phyloP scores from a whole-genome alignment of 2,113 vertebrate genomes.

The Mus spicilegus region DNA sequence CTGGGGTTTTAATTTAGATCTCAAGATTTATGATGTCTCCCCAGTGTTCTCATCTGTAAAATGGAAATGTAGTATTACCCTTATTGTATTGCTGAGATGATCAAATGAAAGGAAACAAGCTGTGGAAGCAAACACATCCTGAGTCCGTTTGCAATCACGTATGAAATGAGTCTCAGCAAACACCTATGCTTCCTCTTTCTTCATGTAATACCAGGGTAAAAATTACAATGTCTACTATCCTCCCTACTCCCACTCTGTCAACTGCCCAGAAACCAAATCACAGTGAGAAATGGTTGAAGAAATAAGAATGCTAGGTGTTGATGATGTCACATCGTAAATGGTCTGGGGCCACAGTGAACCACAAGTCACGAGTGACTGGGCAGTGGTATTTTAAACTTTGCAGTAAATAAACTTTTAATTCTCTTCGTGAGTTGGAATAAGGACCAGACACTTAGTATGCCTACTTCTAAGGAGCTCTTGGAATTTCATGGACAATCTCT shows the following conservation, averaged over 20 bases:
- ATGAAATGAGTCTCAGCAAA: constrained; percentile 22
- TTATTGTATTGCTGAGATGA: neutral
- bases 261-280: neutral
- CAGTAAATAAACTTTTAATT: constrained; percentile 20
- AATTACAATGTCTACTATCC: constrained; percentile 27
- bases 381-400: constrained; percentile 19
- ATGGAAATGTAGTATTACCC: neutral
- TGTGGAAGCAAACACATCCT: constrained; percentile 2
- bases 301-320: neutral
- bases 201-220: constrained; percentile 29
- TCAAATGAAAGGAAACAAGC: constrained; percentile 16
- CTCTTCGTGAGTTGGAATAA: constrained; percentile 18
- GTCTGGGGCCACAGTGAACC: neutral
- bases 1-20: constrained; percentile 48
- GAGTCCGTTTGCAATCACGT: neutral
- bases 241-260: too few relatives aligned
- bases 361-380: neutral
- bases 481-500: constrained; percentile 3
- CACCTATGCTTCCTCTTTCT: neutral
- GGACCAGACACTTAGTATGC: neutral
- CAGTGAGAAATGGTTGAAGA: neutral
- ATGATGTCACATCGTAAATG: neutral
- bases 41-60: neutral
- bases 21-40: constrained; percentile 12
- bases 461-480: neutral